Base-by-base conservation (phyloP, 2,113 vertebrate genomes). In the Nestor notabilis region DNA sequence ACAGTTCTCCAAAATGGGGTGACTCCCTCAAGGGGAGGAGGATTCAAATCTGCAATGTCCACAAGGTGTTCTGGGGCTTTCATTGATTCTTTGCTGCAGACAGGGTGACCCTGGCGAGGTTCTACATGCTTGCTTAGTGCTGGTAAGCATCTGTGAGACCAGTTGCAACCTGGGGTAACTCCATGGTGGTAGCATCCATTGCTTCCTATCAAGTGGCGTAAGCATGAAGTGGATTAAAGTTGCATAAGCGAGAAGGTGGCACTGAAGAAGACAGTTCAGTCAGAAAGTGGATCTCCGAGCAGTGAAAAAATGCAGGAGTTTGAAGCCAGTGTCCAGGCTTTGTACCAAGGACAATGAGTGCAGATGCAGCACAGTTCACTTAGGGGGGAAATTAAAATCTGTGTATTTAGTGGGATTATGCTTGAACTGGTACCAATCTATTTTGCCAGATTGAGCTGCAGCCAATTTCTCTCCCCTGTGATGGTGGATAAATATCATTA, bases 401-500 rank as follows among this genome's bases (percentile, higher is more conserved):
- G 95, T 96, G 95, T 97, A 52, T 95, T 97, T 85, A 11, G 23
- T 2, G 39, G 92, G 96, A 96, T 97, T 95, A 89, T 91, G 94
- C 95, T 96, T 95, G 96, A 95, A 95, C 74, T 4, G 2, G 89
- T 89, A 87, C 93, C 81, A 41, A 72, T 91, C 87, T 75, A 55
- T 96, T 96, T 72, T 88, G 93, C 94, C 93, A 96, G 61, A 44
- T 37, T 95, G 95, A 93, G 93, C 74, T 43, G 85, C 55, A 43
- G 95, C 94, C 95, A 97, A 89, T 83, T 95, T 46, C 93, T 93
- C 56, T 93, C 94, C 94, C 91, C 39, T 87, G 95, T 10, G 76
- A 37, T 81, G 95, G 33, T 11, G 95, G 94, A 96, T 97, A 96
- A 97, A 97, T 97, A 95, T 92, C 95, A 94, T 97, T 94, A 95